Conservation (phyloP, 2,888 invertebrate species). For the Temnothorax ravouxi region DNA sequence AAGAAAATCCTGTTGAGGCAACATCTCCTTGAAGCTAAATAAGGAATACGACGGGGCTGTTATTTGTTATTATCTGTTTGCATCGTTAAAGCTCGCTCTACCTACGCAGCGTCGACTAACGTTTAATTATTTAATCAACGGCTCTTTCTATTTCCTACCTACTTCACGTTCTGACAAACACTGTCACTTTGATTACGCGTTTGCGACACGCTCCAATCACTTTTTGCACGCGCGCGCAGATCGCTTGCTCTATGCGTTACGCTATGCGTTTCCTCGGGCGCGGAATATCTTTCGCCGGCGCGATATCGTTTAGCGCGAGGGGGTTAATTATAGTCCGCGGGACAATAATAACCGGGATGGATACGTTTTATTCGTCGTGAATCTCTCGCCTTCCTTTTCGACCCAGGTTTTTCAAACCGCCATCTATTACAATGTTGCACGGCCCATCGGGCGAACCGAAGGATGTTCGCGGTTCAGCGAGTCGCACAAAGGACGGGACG, state of each 20-base stretch:
- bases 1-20: not conserved
- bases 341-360: conserved; percentile 31
- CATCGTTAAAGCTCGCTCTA: not conserved
- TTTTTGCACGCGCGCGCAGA: not conserved
- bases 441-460: not conserved
- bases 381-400: not conserved
- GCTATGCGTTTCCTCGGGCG: conserved; percentile 30
- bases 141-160: not conserved
- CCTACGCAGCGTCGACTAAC: not conserved
- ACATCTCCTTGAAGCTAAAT: not conserved
- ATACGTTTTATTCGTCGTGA: conserved; percentile 23
- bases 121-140: conserved; percentile 43
- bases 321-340: conserved; percentile 30
- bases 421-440: conserved; percentile 5
- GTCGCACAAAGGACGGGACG: conserved; percentile 2
- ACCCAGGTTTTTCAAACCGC: not conserved
- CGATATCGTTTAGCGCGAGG: conserved; percentile 53
- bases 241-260: not conserved
- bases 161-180: conserved; percentile 16
- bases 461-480: conserved; percentile 8
- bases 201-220: conserved; percentile 15
- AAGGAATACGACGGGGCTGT: not conserved
- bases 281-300: conserved; percentile 58
- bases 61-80: not conserved
- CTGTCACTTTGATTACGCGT: conserved; percentile 31